Evolutionary conservation across 37 sponge, comb jelly and placozoan genomes (phyloP).

Genomic region (Oopsacas minuta): DNA sequence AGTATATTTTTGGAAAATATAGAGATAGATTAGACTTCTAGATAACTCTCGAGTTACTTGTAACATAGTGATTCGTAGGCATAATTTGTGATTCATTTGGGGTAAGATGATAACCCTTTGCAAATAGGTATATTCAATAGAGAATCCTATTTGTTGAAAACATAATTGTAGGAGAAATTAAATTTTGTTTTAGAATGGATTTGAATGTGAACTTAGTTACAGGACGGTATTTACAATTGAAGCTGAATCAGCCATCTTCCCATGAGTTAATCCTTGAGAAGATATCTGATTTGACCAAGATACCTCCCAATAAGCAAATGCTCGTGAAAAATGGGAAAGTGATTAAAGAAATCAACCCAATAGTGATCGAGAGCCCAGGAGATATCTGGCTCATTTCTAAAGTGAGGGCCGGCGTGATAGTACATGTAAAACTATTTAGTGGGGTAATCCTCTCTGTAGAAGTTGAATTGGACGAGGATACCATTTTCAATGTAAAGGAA

Average conservation of each 20-base stretch:
- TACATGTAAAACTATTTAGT: background rate
- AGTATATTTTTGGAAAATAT: no score
- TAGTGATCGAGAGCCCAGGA: background rate
- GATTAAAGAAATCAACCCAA: background rate
- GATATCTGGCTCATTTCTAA: background rate
- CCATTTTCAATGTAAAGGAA: background rate
- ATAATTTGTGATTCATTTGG: no score
- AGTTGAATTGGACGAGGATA: background rate
- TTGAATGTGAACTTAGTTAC: background rate
- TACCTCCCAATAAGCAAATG: background rate
- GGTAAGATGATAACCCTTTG: no score
- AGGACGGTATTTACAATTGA: background rate
- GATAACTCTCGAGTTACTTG: no score
- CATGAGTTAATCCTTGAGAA: background rate
- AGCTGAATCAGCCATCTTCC: background rate
- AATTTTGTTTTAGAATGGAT: background rate
- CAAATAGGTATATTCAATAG: no score
- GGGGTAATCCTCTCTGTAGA: background rate
- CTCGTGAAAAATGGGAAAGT: background rate
- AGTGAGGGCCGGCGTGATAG: background rate
- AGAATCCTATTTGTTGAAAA: no score
- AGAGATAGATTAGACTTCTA: no score
- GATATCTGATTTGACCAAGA: background rate
- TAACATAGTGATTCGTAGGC: no score
- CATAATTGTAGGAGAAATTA: no score